Conservation (phyloP, 1,140 invertebrate genomes). For the Galleria mellonella region DNA sequence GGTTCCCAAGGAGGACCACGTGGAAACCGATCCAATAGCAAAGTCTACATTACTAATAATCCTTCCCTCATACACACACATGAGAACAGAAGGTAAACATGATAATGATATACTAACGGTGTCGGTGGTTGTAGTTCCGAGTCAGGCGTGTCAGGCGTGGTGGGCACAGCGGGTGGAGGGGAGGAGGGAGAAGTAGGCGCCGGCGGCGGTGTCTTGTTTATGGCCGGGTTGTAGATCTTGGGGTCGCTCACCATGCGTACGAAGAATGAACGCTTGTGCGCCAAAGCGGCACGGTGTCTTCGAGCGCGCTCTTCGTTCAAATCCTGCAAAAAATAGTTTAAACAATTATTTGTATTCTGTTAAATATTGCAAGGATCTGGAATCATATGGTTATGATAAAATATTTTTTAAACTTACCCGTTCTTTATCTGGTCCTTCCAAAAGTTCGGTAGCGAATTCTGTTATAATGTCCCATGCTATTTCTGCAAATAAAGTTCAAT, state of each 20-base stretch:
- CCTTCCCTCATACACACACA: too few species aligned
- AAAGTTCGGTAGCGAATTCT: conserved; percentile 87
- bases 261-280: conserved; percentile 95
- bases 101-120: conserved; percentile 33
- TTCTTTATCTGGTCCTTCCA: conserved; percentile 80
- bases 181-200: conserved; percentile 80
- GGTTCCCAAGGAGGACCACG: too few species aligned
- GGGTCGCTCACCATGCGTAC: conserved; percentile 98
- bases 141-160: conserved; percentile 60
- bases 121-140: conserved; percentile 35
- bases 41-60: too few species aligned
- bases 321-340: conserved; percentile 36
- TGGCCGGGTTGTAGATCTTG: conserved; percentile 95
- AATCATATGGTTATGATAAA: too few species aligned
- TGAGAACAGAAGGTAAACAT: neutral
- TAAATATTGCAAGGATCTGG: too few species aligned
- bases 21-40: too few species aligned
- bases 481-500: conserved; percentile 79
- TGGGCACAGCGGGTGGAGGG: conserved; percentile 61
- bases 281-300: conserved; percentile 79
- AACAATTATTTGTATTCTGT: neutral
- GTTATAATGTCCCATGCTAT: conserved; percentile 93
- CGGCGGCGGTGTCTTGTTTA: conserved; percentile 80
- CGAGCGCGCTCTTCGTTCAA: conserved; percentile 58
- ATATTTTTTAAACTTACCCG: conserved; percentile 67